A percentile compares a stretch with the other conserved stretches of the same genome.
Evolutionary conservation across 2,888 invertebrate species (phyloP).

Genomic region (Invenusta paracnida): DNA sequence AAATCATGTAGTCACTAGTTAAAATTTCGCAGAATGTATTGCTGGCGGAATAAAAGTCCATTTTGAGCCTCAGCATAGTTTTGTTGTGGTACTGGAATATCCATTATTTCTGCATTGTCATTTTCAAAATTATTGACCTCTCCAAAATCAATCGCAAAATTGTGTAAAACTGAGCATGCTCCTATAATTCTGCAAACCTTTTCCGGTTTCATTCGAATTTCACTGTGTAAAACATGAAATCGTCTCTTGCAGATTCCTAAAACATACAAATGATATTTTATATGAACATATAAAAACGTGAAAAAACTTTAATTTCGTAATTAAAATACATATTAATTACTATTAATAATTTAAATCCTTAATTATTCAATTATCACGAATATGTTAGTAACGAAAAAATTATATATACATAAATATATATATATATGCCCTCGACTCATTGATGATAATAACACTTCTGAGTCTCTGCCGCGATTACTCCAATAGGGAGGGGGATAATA

Average conservation of each 20-base stretch:
- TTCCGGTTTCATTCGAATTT: conserved; percentile 37
- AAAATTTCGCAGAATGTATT: background rate
- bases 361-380: background rate
- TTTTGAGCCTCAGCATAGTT: background rate
- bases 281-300: background rate
- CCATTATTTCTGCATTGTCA: background rate
- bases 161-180: conserved; percentile 38
- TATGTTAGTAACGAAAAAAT: background rate
- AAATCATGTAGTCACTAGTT: background rate
- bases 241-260: conserved; percentile 42
- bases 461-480: background rate
- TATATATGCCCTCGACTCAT: background rate
- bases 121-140: conserved; percentile 23
- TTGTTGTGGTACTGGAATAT: background rate
- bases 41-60: background rate
- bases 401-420: background rate
- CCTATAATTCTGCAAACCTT: conserved; percentile 39
- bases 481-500: background rate
- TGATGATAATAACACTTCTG: background rate
- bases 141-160: conserved; percentile 34
- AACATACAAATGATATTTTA: background rate
- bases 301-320: background rate
- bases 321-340: background rate
- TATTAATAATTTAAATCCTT: background rate
- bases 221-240: conserved; percentile 34